Base-by-base conservation (phyloP, 2,888 invertebrate species). In the Leptothorax acervorum region DNA sequence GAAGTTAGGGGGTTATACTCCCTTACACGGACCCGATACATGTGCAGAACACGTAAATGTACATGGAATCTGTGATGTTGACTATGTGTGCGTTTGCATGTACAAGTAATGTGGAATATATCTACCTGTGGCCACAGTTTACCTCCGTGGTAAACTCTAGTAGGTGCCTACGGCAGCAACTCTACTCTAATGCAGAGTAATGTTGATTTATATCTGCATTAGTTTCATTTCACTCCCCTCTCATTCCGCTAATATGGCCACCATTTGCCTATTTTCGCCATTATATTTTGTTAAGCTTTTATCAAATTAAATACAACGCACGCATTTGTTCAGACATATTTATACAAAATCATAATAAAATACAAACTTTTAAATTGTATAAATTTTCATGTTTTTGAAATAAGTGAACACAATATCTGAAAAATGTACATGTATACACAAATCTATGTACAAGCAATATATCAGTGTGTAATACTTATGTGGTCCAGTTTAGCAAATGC, bases 111-210 rank as follows among this genome's bases (percentile, higher is more conserved):
- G 88, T 83, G 79, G 86, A 86, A 84, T 90, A 89, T 86, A 89
- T 85, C 90, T 92, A 90, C 90, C 88, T 89, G 85, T 86, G 91
- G 88, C 87, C 89, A 87, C 92, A 93, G 92, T 93, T 92, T 92
- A 93, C 93, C 93, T 92, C 91, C 89, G 90, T 89, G 92, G 93
- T 93, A 93, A 93, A 93, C 94, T 93, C 93, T 90, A 91, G 89
- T 90, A 91, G 90, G 88, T 90, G 90, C 89, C 92, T 88, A 89
- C 91, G 86, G 88, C 89, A 90, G 92, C 91, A 94, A 94, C 93
- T 94, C 92, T 91, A 91, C 92, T 92, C 93, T 94, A 94, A 94
- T 94, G 93, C 94, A 93, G 93, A 93, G 93, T 94, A 94, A 94
- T 94, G 94, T 93, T 94, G 94, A 95, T 94, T 94, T 94, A 94